Percentiles rank a stretch among this genome's conserved stretches.
Conservation (phyloP, 2,113 vertebrate species). For the Nettapus auritus region DNA sequence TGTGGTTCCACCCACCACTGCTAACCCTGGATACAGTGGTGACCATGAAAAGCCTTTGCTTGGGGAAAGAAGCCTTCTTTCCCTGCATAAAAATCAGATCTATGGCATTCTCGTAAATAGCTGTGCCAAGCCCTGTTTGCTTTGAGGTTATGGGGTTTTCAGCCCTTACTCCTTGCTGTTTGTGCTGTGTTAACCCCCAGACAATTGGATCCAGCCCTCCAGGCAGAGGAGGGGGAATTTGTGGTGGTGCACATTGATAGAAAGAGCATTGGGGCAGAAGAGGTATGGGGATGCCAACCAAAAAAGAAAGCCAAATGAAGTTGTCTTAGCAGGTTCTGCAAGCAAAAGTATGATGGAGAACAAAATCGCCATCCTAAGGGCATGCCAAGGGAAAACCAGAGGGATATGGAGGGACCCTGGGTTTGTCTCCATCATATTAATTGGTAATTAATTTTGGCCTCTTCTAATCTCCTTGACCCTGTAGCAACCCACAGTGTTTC, state of each 20-base stretch:
- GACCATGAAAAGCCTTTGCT: background rate
- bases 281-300: background rate
- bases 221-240: background rate
- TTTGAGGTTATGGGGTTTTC: background rate
- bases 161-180: background rate
- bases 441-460: background rate
- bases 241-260: background rate
- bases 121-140: background rate
- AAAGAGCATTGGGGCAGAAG: background rate
- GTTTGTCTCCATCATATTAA: background rate
- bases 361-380: background rate
- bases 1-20: background rate
- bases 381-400: background rate
- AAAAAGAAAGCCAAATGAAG: fast-evolving
- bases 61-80: background rate
- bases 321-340: background rate
- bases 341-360: background rate
- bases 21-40: background rate
- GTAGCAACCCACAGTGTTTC: background rate
- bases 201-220: background rate
- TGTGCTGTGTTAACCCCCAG: background rate
- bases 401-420: background rate
- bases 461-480: background rate
- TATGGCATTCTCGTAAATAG: background rate
- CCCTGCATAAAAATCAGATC: background rate